Evolutionary conservation across 2,888 invertebrate genomes (phyloP), one percentile per base, ranked within the genome.

Genomic region (Gortyna flavago): DNA sequence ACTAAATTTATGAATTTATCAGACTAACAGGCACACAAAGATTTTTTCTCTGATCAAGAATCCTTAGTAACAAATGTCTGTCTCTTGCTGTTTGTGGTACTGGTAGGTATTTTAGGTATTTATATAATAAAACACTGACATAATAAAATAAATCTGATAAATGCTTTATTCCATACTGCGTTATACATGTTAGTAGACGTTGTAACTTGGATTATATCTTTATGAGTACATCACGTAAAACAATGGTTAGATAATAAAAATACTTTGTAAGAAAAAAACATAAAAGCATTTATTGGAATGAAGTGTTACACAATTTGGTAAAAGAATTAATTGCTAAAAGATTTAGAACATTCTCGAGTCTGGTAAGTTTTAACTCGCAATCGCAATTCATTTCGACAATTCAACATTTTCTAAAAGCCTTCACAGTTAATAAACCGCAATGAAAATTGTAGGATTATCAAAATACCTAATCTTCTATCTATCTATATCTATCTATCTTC

Each of bases 211-310:
- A 71, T 81, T 81, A 75, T 44, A 72, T 57, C 32, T 67, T 57
- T 48, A 68, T 35, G 73, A 29, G 29, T 72, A 66, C 35, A 35
- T 62, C 65, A 77, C 59, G 13, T 72, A 54, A 80, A 85, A 77
- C 64, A 74, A 75, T 66, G 29, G 61, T 68, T 75, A 75, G 18
- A 66, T 81, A n/a, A n/a, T 67, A 74, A 59, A 61, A 79, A 72
- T 85, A 61, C 59, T 61, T 85, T 13, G 25, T 59, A 51, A 67
- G 62, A 74, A 66, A 65, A 35, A 71, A 70, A 72, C 62, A 64
- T 64, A 74, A 77, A 73, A 85, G 35, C 35, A 41, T 85, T 67
- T 66, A 74, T 64, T 87, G 87, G 87, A 87, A 87, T 87, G 87
- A 87, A 86, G 62, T 65, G 75, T 87, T 87, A 84, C 79, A 75